phyloP scores from a whole-genome alignment of 2,113 vertebrate species.

The Sakesphorus luctuosus region DNA sequence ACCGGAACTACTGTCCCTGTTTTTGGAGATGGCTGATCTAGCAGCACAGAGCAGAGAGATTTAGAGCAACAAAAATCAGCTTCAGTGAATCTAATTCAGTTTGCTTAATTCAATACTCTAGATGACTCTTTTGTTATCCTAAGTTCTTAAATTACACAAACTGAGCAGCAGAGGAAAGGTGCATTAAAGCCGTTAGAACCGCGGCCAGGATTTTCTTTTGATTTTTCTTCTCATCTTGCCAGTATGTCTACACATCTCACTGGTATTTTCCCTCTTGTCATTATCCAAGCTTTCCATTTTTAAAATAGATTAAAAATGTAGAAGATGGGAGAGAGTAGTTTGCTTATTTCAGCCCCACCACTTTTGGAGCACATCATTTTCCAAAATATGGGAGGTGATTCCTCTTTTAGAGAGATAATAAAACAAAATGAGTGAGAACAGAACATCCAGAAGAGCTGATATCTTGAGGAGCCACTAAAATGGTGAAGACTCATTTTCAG shows the following conservation, averaged over 20 bases:
- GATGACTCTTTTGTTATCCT: background rate
- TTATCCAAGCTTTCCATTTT: background rate
- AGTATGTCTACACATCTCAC: background rate
- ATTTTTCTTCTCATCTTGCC: background rate
- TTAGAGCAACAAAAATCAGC: background rate
- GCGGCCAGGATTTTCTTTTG: background rate
- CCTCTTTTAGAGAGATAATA: background rate
- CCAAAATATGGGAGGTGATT: background rate
- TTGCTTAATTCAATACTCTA: background rate
- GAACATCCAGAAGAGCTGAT: background rate
- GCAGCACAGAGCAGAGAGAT: background rate
- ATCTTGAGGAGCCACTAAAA: background rate
- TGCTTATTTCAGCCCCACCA: background rate
- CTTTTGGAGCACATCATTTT: background rate
- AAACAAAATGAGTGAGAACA: background rate
- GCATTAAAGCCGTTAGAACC: background rate
- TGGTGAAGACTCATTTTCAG: background rate
- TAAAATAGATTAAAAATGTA: background rate
- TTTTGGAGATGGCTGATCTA: background rate
- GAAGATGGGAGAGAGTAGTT: background rate
- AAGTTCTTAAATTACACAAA: background rate
- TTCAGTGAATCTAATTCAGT: background rate
- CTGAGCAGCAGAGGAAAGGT: background rate
- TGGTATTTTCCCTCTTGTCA: background rate
- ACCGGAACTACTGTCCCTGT: background rate